These are phyloP conservation scores for Trichosurus vulpecula DNA, from an alignment of 2,797 vertebrate genomes.

Conservation along the genomic window DNA sequence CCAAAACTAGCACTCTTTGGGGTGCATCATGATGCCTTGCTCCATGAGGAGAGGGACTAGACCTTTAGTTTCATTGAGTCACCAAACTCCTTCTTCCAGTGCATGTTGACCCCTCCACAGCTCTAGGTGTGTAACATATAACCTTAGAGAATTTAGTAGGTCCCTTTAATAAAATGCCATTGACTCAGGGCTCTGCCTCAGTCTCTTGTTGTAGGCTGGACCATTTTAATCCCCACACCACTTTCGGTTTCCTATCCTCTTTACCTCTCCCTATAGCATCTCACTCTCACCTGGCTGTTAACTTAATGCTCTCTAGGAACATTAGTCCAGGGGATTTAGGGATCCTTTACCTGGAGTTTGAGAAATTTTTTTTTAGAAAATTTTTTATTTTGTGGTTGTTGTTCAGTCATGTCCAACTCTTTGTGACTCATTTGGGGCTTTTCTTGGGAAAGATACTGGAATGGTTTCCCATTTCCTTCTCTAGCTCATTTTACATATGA, in stretches of 20 bases:
- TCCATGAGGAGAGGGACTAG: neutral
- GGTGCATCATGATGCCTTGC: too few species aligned
- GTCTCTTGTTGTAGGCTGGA: too few species aligned
- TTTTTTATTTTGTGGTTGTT: neutral
- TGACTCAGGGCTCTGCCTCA: too few species aligned
- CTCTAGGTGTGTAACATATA: too few species aligned
- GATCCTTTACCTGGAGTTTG: neutral
- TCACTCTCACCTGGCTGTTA: neutral
- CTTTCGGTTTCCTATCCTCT: neutral
- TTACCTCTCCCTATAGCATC: neutral
- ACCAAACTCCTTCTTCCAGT: neutral
- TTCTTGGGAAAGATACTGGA: neutral
- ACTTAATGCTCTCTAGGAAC: neutral
- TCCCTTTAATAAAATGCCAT: too few species aligned
- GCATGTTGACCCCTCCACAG: neutral
- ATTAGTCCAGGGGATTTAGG: neutral
- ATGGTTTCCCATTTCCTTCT: neutral
- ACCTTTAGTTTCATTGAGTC: neutral
- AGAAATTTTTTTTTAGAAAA: neutral
- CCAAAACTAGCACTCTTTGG: neutral
- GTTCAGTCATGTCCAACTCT: neutral
- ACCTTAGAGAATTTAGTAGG: too few species aligned
- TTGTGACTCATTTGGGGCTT: neutral
- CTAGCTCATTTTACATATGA: neutral
- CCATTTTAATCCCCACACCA: too few species aligned